These are phyloP conservation scores for Echinops telfairi DNA, from an alignment of 2,113 vertebrate genomes.

Conservation along the genomic window DNA sequence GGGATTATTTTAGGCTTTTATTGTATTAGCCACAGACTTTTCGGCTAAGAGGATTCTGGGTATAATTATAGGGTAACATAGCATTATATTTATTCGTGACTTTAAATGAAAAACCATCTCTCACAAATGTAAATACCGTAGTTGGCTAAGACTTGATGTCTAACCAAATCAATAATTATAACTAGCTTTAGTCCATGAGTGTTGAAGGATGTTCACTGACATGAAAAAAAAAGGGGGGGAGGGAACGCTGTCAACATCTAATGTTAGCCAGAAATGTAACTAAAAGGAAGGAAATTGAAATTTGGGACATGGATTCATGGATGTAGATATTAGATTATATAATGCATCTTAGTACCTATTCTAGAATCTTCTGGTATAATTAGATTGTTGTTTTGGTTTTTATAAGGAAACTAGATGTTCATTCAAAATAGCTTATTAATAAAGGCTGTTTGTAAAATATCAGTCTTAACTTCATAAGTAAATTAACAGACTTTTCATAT, in stretches of 20 bases:
- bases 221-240: not conserved
- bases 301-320: not conserved
- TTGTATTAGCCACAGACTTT: slow-evolving; percentile 6
- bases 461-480: not conserved
- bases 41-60: slow-evolving; percentile 30
- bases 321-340: not conserved
- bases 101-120: slow-evolving; percentile 22
- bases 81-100: slow-evolving; percentile 25
- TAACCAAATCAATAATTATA: slow-evolving; percentile 15
- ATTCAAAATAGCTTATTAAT: slow-evolving; percentile 4
- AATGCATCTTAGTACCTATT: not conserved
- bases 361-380: not conserved
- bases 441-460: not conserved
- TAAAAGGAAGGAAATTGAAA: slow-evolving; percentile 25
- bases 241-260: not conserved
- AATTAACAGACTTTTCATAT: not conserved
- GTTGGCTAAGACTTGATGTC: not conserved
- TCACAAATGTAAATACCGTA: slow-evolving; percentile 7
- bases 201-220: not conserved
- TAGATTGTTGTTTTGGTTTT: not conserved
- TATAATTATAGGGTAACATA: slow-evolving; percentile 35
- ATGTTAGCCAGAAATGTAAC: slow-evolving; percentile 36
- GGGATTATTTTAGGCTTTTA: slow-evolving; percentile 27
- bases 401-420: not conserved
- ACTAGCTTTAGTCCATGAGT: not conserved